Evolutionary conservation across 2,888 invertebrate species (phyloP), one percentile per base, ranked within the genome.

Genomic region (Parasteatoda lunata): DNA sequence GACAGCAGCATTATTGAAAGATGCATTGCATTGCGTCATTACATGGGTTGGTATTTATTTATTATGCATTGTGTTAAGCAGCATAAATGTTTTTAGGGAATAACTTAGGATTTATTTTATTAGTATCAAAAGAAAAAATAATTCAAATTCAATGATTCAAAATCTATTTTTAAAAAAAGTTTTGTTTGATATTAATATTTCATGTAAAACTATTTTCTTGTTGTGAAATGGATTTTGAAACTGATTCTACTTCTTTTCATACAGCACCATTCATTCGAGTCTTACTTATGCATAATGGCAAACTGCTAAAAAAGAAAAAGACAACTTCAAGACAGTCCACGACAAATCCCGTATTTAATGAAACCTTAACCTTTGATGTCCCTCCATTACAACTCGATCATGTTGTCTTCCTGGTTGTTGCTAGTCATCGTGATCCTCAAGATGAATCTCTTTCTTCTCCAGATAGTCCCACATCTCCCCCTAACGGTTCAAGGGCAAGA

Each of bases 291-390:
- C 92, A 91, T 7, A 90, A 90, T 8, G 92, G 93, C 0, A 91
- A 92, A 72, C 91, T 92, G 48, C 89, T 93, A 51, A 92, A 92
- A 72, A 92, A 92, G 89, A 92, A 91, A 77, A 93, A 92, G 89
- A 93, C 93, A 0, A 90, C 91, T 80, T 89, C 90, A 7, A 88
- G 91, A 30, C 88, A 86, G 5, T 91, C 90, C 3, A 90, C 90
- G 1, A 89, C 90, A n/a, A 91, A 91, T 13, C 92, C 92, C 4
- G 91, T 92, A 79, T 93, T 92, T 89, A 92, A 93, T 85, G 93
- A 93, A 89, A 92, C 92, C 3, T 89, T 93, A 11, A 92, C 92
- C 3, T 93, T 93, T 89, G 92, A 93, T 89, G 89, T 93, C 54
- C 90, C 91, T 48, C 90, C 90, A 59, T 90, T 91, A 87, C 92